phyloP scores from a whole-genome alignment of 2,888 invertebrate genomes.

The Cheilosia variabilis region DNA sequence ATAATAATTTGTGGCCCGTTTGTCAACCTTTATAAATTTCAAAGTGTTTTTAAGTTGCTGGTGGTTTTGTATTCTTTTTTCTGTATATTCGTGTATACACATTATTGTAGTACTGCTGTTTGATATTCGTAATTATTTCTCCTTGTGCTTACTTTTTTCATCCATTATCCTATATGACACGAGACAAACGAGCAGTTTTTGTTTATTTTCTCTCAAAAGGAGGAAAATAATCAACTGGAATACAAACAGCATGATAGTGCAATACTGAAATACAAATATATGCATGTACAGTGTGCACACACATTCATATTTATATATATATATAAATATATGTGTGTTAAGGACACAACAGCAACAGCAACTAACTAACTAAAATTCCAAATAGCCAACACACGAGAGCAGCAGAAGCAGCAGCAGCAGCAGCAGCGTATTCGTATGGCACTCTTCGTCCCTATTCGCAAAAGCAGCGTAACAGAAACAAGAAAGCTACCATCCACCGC shows the following conservation, averaged over 20 bases:
- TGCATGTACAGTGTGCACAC: not conserved
- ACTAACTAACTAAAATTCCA: constrained; percentile 33
- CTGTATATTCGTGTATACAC: not conserved
- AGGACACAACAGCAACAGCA: constrained; percentile 43
- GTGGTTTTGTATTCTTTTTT: not conserved
- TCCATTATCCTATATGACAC: constrained; percentile 26
- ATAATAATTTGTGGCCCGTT: constrained; percentile 20
- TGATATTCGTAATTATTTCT: constrained; percentile 48
- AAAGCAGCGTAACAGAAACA: constrained; percentile 36
- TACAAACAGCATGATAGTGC: constrained; percentile 24
- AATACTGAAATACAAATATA: constrained; percentile 8
- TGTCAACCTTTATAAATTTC: constrained; percentile 43
- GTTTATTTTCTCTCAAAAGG: constrained; percentile 35
- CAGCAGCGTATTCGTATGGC: not conserved
- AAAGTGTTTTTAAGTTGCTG: constrained; percentile 28
- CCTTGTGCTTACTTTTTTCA: constrained; percentile 24
- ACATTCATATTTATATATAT: not conserved
- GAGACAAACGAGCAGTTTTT: constrained; percentile 27
- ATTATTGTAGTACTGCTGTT: constrained; percentile 9
- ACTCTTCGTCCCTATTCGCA: constrained; percentile 46
- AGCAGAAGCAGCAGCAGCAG: not conserved
- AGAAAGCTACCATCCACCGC: constrained; percentile 35
- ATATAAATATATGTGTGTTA: constrained; percentile 11
- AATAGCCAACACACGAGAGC: constrained; percentile 36
- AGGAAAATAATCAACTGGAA: constrained; percentile 29